Evolutionary conservation across 2,888 invertebrate species (phyloP), one percentile per base, ranked within the genome.

Genomic region (Fissipunctia ypsillon): DNA sequence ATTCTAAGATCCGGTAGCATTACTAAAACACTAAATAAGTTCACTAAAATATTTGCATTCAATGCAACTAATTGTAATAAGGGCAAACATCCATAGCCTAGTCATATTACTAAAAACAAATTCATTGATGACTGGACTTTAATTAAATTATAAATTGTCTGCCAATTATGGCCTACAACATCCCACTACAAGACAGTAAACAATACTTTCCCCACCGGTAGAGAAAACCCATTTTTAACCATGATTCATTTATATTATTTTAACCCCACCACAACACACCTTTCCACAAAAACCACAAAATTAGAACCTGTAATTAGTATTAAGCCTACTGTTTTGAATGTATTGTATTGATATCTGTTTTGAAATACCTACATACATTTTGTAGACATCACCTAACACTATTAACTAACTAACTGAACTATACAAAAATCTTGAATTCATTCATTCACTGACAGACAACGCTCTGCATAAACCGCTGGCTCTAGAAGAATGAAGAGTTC

Each of bases 331-430:
- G 31, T n/a, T n/a, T 28, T 19, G n/a, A n/a, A n/a, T n/a, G n/a
- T n/a, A n/a, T n/a, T n/a, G n/a, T n/a, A n/a, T n/a, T n/a, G n/a
- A 65, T 41, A n/a, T 41, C 9, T n/a, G n/a, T 52, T 41, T 69
- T 35, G 45, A 38, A 65, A 65, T 14, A 38, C 16, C 9, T 19
- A 31, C 12, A 31, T 22, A 59, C 31, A 35, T 59, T n/a, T 59
- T 35, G 16, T 10, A 25, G 25, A 10, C 76, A n/a, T 45, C n/a
- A 38, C 76, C n/a, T 38, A 73, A 45, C 28, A 73, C 38, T 19
- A 35, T 25, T 43, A 43, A 76, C 6, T 35, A 35, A 35, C 35
- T 35, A 60, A 38, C 19, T 0, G 38, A n/a, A 60, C 9, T 10
- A 60, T 25, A n/a, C n/a, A 41, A 60, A 60, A 19, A 41, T 19